Evolutionary conservation across 2,113 vertebrate species (phyloP), one percentile per base, ranked within the genome.

Genomic region (Fulmarus glacialis): DNA sequence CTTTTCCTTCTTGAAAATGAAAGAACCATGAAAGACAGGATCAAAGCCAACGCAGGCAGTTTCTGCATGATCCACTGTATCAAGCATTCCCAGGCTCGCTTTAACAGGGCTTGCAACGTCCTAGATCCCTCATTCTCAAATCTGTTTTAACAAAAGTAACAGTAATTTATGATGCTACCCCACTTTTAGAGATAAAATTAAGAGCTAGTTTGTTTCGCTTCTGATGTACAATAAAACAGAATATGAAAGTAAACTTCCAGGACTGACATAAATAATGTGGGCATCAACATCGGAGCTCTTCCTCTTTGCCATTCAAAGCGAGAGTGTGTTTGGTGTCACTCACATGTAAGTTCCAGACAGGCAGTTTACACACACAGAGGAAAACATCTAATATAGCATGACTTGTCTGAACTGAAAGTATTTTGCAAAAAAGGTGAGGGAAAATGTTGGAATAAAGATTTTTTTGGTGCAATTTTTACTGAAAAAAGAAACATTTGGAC

Each of bases 181-280:
- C 83, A 80, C 20, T 85, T 87, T 36, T 4, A 53, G 56, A 89
- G 83, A 85, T 43, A 89, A 85, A 92, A 85, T 21, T 77, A 48
- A 90, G 82, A 93, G 66, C 83, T 71, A 59, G 50, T 82, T 96
- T 85, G 77, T 96, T 96, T 90, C 0, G 0, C 8, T 94, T 94
- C 87, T 93, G 81, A 93, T n/a, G 78, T 68, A 83, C 73, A 93
- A 70, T 66, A 80, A 94, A 89, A 87, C 84, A 94, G 89, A 96
- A 93, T 93, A 93, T 5, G 67, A 94, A 97, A 97, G 73, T 40
- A 91, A 91, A 94, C 47, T 93, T 94, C 78, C 87, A 96, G 62
- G 80, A 85, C 38, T 93, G 84, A 87, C 38, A 93, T 48, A 89
- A 92, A 81, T 53, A 80, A 79, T 0, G 0, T 55, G 67, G 66